Conservation (phyloP, 2,113 vertebrate genomes). For the Erinaceus europaeus region DNA sequence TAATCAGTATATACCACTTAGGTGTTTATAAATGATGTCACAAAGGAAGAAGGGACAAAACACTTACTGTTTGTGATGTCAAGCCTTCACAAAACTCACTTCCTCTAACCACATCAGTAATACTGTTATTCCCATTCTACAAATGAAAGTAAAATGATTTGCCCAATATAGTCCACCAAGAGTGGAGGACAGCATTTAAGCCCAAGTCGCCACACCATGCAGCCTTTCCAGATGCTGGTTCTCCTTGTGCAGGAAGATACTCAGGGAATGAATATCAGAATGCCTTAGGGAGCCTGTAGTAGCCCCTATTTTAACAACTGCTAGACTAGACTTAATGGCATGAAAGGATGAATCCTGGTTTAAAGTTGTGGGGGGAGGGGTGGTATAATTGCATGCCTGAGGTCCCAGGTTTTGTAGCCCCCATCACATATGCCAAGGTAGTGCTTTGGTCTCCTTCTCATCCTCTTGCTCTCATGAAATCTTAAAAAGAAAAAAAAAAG, state of each 20-base stretch:
- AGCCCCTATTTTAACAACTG: neutral
- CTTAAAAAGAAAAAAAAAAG: too few relatives aligned
- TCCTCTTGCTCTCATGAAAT: too few relatives aligned
- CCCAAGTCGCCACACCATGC: neutral
- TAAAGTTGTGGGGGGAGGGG: neutral
- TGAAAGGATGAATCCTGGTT: neutral
- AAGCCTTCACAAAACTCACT: neutral
- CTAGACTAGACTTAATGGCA: neutral
- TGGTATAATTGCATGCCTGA: too few relatives aligned
- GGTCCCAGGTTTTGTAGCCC: too few relatives aligned
- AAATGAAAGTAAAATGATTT: neutral
- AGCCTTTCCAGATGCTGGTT: neutral
- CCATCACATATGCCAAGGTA: too few relatives aligned
- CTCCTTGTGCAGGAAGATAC: neutral
- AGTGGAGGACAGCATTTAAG: neutral
- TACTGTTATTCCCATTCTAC: neutral
- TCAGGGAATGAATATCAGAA: neutral
- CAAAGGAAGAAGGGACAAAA: constrained; percentile 15
- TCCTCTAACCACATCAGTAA: neutral
- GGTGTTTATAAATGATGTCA: neutral
- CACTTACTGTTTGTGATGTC: neutral
- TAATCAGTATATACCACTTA: neutral
- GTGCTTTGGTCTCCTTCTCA: too few relatives aligned
- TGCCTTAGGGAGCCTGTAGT: neutral
- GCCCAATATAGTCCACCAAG: neutral